Evolutionary conservation across 2,888 invertebrate species (phyloP).

Genomic region (Parnassius mnemosyne): DNA sequence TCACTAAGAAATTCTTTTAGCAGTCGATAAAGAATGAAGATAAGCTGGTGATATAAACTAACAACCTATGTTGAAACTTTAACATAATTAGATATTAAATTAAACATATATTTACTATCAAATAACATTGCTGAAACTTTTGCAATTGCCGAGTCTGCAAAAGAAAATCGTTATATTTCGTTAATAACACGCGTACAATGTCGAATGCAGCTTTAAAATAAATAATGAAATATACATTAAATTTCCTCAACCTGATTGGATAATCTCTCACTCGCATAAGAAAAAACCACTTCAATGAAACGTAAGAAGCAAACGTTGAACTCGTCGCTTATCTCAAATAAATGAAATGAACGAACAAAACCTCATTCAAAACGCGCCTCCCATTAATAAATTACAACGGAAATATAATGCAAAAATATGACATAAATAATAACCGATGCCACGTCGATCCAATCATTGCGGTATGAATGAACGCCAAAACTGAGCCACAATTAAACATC

Average conservation of each 20-base stretch:
- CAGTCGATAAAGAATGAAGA: too few species aligned
- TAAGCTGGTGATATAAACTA: too few species aligned
- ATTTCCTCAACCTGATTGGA: slow-evolving; percentile 21
- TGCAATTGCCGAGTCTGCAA: neutral
- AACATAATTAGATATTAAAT: too few species aligned
- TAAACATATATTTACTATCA: too few species aligned
- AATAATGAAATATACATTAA: slow-evolving; percentile 19
- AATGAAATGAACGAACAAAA: slow-evolving; percentile 41
- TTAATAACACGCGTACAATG: slow-evolving; percentile 20
- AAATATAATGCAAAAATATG: slow-evolving; percentile 52
- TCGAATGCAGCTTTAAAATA: slow-evolving; percentile 2
- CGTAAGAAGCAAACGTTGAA: slow-evolving; percentile 15
- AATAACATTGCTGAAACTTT: neutral
- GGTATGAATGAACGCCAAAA: slow-evolving; percentile 50
- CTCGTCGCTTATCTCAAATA: slow-evolving; percentile 42
- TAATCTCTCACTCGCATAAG: slow-evolving; percentile 22
- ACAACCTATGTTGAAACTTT: too few species aligned
- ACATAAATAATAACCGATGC: slow-evolving; percentile 54
- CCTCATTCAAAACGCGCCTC: slow-evolving; percentile 37
- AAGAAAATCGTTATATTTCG: slow-evolving; percentile 28
- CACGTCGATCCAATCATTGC: slow-evolving; percentile 49
- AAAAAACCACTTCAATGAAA: slow-evolving; percentile 2
- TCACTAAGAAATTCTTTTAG: too few species aligned
- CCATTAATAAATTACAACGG: slow-evolving; percentile 47
- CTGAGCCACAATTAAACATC: slow-evolving; percentile 53